Percentiles rank a stretch among this genome's conserved stretches.
phyloP scores from a whole-genome alignment of 2,113 vertebrate species.

The Rhipidura dahli region DNA sequence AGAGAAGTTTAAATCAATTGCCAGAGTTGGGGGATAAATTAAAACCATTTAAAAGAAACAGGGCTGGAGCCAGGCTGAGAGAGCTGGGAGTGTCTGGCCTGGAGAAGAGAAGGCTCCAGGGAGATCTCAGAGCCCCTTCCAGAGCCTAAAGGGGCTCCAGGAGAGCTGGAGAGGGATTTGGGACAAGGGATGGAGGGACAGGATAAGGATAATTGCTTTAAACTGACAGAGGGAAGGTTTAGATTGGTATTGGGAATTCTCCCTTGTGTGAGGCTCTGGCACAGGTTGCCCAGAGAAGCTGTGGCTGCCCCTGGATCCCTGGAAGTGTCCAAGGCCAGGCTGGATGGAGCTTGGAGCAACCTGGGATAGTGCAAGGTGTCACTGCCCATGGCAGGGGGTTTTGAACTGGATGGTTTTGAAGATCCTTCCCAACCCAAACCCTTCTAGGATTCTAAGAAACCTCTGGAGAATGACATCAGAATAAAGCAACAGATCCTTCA shows the following conservation, averaged over 20 bases:
- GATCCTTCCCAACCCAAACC: neutral
- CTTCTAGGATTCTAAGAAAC: neutral
- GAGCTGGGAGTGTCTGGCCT: neutral
- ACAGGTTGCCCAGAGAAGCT: neutral
- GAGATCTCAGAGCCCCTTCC: neutral
- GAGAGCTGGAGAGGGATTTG: neutral
- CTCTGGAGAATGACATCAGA: neutral
- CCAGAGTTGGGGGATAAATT: neutral
- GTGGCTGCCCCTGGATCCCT: neutral
- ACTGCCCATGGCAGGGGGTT: accelerated
- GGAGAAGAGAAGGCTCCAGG: neutral
- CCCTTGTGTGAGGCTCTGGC: neutral
- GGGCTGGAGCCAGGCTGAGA: neutral
- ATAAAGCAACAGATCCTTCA: neutral
- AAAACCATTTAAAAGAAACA: neutral
- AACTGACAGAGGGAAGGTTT: neutral
- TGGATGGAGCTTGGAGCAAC: neutral
- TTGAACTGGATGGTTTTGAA: neutral
- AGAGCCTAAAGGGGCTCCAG: neutral
- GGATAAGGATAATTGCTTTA: accelerated
- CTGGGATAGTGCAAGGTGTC: neutral
- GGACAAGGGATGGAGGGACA: accelerated
- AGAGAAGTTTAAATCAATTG: neutral
- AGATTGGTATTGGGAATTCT: neutral
- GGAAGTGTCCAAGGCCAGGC: neutral